These are phyloP conservation scores for Nylanderia fulva DNA, from an alignment of 1,140 invertebrate genomes.

Conservation along the genomic window DNA sequence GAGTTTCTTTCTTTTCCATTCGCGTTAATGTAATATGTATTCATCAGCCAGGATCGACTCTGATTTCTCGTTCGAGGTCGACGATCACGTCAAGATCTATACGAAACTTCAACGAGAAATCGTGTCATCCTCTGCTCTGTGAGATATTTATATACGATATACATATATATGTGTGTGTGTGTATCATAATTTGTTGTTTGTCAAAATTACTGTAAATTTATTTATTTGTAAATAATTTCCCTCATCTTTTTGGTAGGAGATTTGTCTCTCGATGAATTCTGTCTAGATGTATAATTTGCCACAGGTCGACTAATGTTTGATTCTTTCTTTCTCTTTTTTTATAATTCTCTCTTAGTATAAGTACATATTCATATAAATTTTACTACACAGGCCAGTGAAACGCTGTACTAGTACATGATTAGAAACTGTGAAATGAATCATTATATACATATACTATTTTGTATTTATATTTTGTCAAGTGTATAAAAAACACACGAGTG, in stretches of 20 bases:
- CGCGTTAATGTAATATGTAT: neutral
- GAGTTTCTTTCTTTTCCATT: constrained; percentile 64
- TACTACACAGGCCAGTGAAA: constrained; percentile 82
- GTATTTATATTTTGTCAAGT: constrained; percentile 49
- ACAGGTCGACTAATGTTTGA: constrained; percentile 34
- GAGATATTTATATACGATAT: neutral
- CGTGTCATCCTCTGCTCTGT: neutral
- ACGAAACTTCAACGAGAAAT: constrained; percentile 1
- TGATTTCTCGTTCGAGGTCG: neutral
- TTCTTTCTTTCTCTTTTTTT: neutral
- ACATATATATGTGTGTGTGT: neutral
- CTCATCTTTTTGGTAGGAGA: neutral
- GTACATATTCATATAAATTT: constrained; percentile 57
- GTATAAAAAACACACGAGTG: neutral
- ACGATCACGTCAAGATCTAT: neutral
- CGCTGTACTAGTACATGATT: constrained; percentile 68
- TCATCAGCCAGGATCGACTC: neutral
- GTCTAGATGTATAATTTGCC: constrained; percentile 4
- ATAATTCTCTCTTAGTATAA: constrained; percentile 6
- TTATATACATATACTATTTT: constrained; percentile 44
- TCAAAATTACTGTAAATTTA: neutral
- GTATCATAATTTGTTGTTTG: constrained; percentile 11
- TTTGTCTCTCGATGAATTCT: constrained; percentile 17
- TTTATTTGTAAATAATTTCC: neutral
- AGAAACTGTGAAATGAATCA: constrained; percentile 83